Percentiles rank a stretch among this genome's conserved stretches.
Evolutionary conservation across 2,113 vertebrate genomes (phyloP).

Genomic region (Progne subis): DNA sequence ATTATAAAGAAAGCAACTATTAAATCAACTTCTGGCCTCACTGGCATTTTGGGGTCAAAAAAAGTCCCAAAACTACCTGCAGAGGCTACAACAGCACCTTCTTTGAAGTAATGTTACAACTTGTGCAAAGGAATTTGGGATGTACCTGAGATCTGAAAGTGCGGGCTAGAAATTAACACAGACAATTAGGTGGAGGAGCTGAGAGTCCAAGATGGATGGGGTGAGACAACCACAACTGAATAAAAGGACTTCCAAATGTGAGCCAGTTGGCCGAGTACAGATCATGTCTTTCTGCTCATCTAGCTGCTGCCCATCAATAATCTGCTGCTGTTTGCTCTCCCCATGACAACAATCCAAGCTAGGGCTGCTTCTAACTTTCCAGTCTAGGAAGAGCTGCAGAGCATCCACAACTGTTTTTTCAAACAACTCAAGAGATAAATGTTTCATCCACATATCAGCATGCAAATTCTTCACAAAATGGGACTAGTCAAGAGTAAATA

Average conservation of each 20-base stretch:
- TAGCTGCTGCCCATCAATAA: conserved; percentile 41
- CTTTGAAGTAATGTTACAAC: conserved; percentile 69
- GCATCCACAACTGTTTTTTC: conserved; percentile 27
- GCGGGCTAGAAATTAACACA: conserved; percentile 57
- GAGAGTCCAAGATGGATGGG: conserved; percentile 47
- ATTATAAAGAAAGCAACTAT: conserved; percentile 9
- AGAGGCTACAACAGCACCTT: conserved; percentile 45
- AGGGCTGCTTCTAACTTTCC: conserved; percentile 38
- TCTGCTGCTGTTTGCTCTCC: conserved; percentile 15
- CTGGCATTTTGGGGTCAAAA: conserved; percentile 19
- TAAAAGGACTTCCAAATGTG: conserved; percentile 24
- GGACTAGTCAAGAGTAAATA: conserved; percentile 37
- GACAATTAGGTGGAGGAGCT: conserved; percentile 50
- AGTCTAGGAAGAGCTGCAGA: conserved; percentile 27
- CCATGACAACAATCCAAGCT: not conserved
- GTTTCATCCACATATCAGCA: not conserved
- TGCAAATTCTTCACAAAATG: conserved; percentile 37
- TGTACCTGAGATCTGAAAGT: conserved; percentile 58
- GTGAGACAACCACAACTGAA: conserved; percentile 46
- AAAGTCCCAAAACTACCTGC: conserved; percentile 50
- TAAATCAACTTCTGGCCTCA: conserved; percentile 40
- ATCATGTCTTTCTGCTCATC: not conserved
- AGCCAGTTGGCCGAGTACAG: conserved; percentile 6
- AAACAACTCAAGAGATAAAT: conserved; percentile 31
- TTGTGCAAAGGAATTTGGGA: conserved; percentile 58